These are phyloP conservation scores for Pseudomyrmex cubaensis DNA, from an alignment of 1,140 invertebrate species.

Conservation along the genomic window DNA sequence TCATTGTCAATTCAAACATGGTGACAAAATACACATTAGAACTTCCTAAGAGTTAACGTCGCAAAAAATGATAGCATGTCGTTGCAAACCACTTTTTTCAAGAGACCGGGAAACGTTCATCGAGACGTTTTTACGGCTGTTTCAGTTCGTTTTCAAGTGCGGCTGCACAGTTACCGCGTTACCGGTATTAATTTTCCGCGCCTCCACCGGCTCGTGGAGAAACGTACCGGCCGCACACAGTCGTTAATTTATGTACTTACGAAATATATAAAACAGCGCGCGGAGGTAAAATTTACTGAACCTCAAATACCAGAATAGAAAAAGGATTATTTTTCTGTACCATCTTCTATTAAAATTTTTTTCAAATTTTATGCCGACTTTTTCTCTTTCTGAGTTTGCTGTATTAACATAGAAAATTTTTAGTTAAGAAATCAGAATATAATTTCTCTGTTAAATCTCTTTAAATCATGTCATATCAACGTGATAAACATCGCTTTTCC, in stretches of 20 bases:
- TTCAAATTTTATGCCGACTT: neutral
- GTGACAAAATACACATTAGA: conserved; percentile 38
- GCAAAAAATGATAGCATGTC: conserved; percentile 32
- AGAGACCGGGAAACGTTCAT: conserved; percentile 56
- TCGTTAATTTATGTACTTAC: conserved; percentile 71
- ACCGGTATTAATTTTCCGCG: conserved; percentile 65
- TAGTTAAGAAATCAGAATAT: too few species aligned
- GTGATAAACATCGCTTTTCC: too few species aligned
- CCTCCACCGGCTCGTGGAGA: conserved; percentile 60
- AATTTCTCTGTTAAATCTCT: too few species aligned
- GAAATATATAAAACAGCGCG: conserved; percentile 66
- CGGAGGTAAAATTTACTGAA: conserved; percentile 34
- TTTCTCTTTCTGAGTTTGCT: too few species aligned
- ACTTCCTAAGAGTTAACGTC: conserved; percentile 43
- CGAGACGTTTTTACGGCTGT: conserved; percentile 66
- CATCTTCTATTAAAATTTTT: conserved; percentile 21
- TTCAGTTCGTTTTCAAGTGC: conserved; percentile 67
- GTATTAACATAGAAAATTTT: too few species aligned
- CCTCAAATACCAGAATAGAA: conserved; percentile 30
- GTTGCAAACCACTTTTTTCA: conserved; percentile 49
- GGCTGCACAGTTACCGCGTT: conserved; percentile 60
- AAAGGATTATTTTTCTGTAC: conserved; percentile 7
- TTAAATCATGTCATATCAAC: too few species aligned
- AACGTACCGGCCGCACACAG: conserved; percentile 65
- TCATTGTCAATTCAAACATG: conserved; percentile 38